Evolutionary conservation across 2,797 vertebrate genomes (phyloP).

Genomic region (Notamacropus eugenii): DNA sequence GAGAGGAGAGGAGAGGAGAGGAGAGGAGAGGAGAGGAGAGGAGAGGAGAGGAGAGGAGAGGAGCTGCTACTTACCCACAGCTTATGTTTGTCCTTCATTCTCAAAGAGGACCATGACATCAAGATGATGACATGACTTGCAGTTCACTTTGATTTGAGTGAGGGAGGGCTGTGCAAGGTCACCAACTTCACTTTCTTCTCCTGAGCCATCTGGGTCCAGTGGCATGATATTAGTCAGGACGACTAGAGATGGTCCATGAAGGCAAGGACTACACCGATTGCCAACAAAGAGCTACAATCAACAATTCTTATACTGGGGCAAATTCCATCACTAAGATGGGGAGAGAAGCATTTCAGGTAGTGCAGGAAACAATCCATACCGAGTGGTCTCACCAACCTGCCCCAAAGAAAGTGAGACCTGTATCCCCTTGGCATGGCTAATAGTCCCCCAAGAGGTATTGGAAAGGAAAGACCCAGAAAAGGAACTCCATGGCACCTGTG

Average conservation of each 20-base stretch:
- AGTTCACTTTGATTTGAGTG: no score
- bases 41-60: no score
- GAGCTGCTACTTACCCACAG: no score
- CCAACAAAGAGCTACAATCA: neutral
- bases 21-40: no score
- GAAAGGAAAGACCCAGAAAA: neutral
- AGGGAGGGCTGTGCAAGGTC: no score
- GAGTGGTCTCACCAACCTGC: neutral
- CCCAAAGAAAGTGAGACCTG: neutral
- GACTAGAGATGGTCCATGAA: neutral
- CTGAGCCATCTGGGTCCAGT: no score
- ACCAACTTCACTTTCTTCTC: no score
- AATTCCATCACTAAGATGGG: neutral
- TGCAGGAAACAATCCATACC: neutral
- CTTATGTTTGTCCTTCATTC: no score
- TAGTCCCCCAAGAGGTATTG: neutral
- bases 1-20: no score
- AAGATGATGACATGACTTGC: no score
- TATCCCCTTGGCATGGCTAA: neutral
- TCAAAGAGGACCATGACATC: no score
- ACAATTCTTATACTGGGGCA: neutral
- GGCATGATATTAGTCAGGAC: no score
- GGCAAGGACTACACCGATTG: neutral
- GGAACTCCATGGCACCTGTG: neutral
- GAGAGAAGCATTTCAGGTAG: neutral